phyloP scores from a whole-genome alignment of 2,113 vertebrate genomes.

The Xerus inauris region DNA sequence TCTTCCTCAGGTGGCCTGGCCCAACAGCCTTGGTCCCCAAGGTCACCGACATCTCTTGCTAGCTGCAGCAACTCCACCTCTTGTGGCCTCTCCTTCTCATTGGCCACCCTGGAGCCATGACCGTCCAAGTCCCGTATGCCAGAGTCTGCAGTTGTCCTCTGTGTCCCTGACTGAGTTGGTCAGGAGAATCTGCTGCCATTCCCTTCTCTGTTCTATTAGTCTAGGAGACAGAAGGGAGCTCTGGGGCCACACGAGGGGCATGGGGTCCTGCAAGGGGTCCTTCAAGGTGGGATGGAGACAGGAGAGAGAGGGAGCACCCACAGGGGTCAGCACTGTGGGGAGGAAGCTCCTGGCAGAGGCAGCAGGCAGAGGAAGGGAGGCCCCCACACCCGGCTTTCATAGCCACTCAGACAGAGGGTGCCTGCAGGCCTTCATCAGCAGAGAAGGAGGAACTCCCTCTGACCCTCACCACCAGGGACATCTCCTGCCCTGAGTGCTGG shows the following conservation, averaged over 20 bases:
- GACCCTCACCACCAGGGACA: no score
- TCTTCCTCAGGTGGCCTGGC: not conserved
- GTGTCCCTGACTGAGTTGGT: accelerated
- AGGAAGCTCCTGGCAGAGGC: no score
- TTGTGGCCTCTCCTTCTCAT: accelerated
- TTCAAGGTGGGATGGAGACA: not conserved
- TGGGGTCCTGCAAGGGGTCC: accelerated
- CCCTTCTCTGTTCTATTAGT: not conserved
- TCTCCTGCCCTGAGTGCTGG: not conserved
- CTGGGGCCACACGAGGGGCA: not conserved
- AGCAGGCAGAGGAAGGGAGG: accelerated
- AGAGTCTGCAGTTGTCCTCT: not conserved
- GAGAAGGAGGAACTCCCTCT: not conserved
- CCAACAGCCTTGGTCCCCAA: not conserved
- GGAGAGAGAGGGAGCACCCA: not conserved
- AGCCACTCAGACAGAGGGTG: not conserved
- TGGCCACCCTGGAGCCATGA: not conserved
- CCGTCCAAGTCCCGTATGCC: not conserved
- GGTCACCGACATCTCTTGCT: not conserved
- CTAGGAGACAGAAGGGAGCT: not conserved
- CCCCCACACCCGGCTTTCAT: accelerated
- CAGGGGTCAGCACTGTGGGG: no score
- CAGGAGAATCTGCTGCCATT: accelerated
- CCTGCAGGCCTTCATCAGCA: accelerated
- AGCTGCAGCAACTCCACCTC: accelerated